Conservation (phyloP, 1,140 invertebrate genomes). For the Hirudo medicinalis region DNA sequence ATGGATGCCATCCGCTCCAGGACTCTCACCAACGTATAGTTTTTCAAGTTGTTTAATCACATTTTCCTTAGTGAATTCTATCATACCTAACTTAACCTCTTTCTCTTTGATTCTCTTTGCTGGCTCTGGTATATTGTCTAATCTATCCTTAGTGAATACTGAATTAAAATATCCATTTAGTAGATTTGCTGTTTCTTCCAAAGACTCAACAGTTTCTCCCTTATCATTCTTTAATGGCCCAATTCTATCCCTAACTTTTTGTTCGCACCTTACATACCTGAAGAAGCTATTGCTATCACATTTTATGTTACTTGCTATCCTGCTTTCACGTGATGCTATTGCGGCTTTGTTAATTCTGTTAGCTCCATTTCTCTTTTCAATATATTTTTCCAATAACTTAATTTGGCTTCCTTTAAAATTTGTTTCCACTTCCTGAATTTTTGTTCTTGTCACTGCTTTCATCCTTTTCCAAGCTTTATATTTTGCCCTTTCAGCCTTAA, state of each 20-base stretch:
- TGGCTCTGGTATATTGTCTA: background rate
- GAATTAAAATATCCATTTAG: background rate
- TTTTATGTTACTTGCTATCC: background rate
- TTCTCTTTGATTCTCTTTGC: background rate
- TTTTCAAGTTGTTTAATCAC: background rate
- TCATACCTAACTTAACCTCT: background rate
- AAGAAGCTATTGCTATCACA: background rate
- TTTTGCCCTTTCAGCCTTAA: too few relatives aligned
- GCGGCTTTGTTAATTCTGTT: background rate
- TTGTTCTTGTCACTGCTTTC: too few relatives aligned
- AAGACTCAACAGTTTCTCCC: background rate
- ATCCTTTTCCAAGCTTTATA: too few relatives aligned
- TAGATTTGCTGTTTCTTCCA: background rate
- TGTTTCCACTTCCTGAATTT: too few relatives aligned
- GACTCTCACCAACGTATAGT: background rate
- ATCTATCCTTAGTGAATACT: background rate
- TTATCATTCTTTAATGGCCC: too few relatives aligned
- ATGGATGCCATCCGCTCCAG: background rate
- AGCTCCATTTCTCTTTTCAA: background rate
- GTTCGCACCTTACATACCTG: background rate
- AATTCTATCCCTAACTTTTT: background rate
- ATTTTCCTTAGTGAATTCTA: background rate
- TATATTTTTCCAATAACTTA: too few relatives aligned
- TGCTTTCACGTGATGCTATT: background rate
- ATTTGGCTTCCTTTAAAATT: too few relatives aligned